Evolutionary conservation across 2,797 vertebrate genomes (phyloP).

Genomic region (Sebastes iracundus): DNA sequence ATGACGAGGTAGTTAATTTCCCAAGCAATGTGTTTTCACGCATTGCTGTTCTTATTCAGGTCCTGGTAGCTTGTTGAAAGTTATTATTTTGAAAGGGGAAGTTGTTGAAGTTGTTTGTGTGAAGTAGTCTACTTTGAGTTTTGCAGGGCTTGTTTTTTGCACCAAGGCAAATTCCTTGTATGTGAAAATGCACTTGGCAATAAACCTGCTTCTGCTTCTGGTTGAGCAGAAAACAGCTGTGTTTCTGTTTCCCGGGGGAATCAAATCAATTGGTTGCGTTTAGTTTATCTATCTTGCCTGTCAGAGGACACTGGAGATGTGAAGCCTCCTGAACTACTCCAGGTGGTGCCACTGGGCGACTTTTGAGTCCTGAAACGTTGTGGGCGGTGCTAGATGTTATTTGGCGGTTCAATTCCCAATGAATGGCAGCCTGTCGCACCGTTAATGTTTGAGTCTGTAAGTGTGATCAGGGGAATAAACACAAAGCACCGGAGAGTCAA

Average conservation of each 20-base stretch:
- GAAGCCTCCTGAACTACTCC: not conserved
- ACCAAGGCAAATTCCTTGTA: not conserved
- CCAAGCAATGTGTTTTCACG: not conserved
- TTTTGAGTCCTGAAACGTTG: not conserved
- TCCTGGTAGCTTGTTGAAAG: not conserved
- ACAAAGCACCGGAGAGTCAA: not conserved
- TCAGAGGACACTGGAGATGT: not conserved
- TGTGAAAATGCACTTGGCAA: not conserved
- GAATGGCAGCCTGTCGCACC: not conserved
- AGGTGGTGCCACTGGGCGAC: not conserved
- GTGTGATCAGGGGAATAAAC: not conserved
- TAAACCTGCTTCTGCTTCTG: not conserved
- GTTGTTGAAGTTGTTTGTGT: not conserved
- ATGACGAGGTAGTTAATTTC: not conserved
- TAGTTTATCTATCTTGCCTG: not conserved
- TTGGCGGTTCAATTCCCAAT: not conserved
- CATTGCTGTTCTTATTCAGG: not conserved
- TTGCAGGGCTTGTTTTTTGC: not conserved
- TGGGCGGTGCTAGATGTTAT: not conserved
- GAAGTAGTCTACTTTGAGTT: not conserved
- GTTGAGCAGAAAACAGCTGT: not conserved
- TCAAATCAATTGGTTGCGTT: not conserved
- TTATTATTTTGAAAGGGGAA: not conserved
- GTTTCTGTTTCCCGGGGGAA: not conserved
- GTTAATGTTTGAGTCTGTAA: not conserved